Evolutionary conservation across 2,888 invertebrate species (phyloP), one percentile per base, ranked within the genome.

Genomic region (Lepidochrysops patricia): DNA sequence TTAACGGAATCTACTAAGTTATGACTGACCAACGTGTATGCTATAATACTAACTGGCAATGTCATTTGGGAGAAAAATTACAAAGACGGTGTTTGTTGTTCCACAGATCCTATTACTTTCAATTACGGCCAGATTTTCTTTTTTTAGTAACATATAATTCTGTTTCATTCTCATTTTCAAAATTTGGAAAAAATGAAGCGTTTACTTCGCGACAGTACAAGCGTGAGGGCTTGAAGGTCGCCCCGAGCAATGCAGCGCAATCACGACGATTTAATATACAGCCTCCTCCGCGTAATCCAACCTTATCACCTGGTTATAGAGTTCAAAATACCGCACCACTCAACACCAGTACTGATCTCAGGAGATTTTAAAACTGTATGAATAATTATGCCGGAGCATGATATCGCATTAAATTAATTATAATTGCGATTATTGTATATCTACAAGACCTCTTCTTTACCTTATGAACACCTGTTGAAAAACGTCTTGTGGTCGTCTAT

Each of bases 161-260:
- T n/a, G n/a, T n/a, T n/a, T n/a, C n/a, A n/a, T n/a, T n/a, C n/a
- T n/a, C n/a, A n/a, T n/a, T n/a, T n/a, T n/a, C n/a, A n/a, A n/a
- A n/a, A n/a, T n/a, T n/a, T n/a, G n/a, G n/a, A 32, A 52, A 58
- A 54, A 49, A 34, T 57, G 57, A 32, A 48, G 57, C 62, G 68
- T 76, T 76, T 65, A 69, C 50, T 48, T 19, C 12, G 1, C 62
- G 67, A 66, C 68, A 70, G 74, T 84, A 81, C 80, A 68, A 72
- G 75, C 86, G 84, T 84, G 84, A 84, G 74, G 69, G 72, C 69
- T 73, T 74, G 79, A 84, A 86, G 86, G 86, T 84, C 85, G 76
- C 61, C 67, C 67, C 71, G 67, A 77, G 74, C 77, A 82, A 85
- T 85, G 84, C 84, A 80, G 81, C 62, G 63, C 54, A 54, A 54